Conservation (phyloP, 2,113 vertebrate genomes). For the Atrichornis clamosus region DNA sequence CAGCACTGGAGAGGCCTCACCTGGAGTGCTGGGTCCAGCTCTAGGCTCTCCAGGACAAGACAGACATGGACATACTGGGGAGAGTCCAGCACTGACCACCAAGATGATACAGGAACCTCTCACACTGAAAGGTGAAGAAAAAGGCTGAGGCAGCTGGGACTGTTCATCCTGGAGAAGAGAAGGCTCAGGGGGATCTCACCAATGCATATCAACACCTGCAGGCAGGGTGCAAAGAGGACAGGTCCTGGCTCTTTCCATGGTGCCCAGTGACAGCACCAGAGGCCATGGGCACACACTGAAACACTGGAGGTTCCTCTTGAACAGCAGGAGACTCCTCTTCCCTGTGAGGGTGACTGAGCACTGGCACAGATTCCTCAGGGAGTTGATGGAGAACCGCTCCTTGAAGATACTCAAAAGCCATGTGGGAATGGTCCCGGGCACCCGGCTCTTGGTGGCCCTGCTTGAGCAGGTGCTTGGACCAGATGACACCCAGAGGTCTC, state of each 20-base stretch:
- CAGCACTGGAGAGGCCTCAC: too few relatives aligned
- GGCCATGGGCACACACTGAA: not conserved
- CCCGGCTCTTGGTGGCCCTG: not conserved
- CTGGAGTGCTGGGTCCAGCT: too few relatives aligned
- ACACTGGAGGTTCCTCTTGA: not conserved
- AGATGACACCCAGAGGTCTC: not conserved
- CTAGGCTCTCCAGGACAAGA: too few relatives aligned
- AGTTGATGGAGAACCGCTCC: not conserved
- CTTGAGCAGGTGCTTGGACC: not conserved
- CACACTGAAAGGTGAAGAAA: too few relatives aligned
- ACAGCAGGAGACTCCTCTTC: not conserved
- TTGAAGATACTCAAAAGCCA: not conserved
- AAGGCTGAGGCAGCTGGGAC: not conserved
- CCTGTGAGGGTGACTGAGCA: not conserved
- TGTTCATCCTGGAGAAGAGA: not conserved
- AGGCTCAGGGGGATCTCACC: not conserved
- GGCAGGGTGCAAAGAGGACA: fast-evolving
- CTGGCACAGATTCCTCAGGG: not conserved
- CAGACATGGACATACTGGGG: too few relatives aligned
- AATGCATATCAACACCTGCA: not conserved
- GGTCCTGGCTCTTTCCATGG: not conserved
- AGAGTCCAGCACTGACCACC: too few relatives aligned
- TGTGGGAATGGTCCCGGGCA: too few relatives aligned
- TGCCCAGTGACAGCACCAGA: not conserved
- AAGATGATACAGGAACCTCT: too few relatives aligned